Evolutionary conservation across 2,888 invertebrate species (phyloP).

Genomic region (Tipula unca): DNA sequence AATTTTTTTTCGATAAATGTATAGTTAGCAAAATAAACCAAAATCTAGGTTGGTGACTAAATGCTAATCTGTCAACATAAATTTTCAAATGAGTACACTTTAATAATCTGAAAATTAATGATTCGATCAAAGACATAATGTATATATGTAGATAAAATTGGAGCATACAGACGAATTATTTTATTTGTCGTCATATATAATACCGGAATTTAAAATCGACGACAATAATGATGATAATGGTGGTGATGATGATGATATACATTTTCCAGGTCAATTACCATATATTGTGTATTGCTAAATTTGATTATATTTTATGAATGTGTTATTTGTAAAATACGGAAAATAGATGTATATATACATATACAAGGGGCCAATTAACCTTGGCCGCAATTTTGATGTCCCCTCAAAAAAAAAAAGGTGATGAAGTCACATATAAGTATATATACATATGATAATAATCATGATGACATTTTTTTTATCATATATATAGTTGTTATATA

Average conservation of each 20-base stretch:
- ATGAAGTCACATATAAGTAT: background rate
- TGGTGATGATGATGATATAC: background rate
- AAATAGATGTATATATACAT: background rate
- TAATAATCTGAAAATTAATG: background rate
- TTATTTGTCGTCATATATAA: background rate
- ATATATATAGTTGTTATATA: background rate
- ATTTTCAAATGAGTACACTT: background rate
- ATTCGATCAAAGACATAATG: background rate
- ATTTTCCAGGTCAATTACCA: conserved; percentile 1
- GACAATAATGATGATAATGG: background rate
- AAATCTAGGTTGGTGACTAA: background rate
- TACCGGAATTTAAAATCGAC: background rate
- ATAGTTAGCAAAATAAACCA: no score
- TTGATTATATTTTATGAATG: background rate
- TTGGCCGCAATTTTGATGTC: background rate
- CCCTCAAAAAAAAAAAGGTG: background rate
- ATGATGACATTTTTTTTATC: background rate
- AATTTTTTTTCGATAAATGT: no score
- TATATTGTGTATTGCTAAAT: background rate
- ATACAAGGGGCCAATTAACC: background rate
- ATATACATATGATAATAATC: background rate
- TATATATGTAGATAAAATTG: background rate
- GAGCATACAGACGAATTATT: background rate
- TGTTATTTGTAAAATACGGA: background rate
- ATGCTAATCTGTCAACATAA: background rate